A percentile compares a stretch with the other conserved stretches of the same genome.
Conservation (phyloP, 2,113 vertebrate genomes). For the Crocuta crocuta region DNA sequence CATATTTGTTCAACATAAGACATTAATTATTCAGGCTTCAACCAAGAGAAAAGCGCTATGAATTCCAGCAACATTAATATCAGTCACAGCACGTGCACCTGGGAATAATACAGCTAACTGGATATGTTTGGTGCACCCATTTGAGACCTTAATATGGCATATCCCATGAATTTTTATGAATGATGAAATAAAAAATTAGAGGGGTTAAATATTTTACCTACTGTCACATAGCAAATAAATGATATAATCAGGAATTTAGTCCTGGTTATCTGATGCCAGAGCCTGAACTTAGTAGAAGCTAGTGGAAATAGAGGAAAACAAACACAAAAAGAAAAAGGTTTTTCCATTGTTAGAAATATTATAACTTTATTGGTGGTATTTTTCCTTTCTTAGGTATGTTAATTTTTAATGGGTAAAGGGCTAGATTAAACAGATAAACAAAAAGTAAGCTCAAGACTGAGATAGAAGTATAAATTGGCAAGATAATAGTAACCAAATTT, state of each 20-base stretch:
- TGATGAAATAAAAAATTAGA: neutral
- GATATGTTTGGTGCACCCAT: neutral
- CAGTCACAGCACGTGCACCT: neutral
- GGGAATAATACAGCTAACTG: neutral
- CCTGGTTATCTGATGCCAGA: neutral
- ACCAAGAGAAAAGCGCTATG: neutral
- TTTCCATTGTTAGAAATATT: neutral
- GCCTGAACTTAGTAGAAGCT: neutral
- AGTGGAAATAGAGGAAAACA: neutral
- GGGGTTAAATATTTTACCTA: neutral
- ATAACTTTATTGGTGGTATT: neutral
- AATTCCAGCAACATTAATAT: neutral
- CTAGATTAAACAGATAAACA: neutral
- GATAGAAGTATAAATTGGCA: neutral
- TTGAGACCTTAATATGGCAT: neutral
- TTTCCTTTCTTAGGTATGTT: neutral
- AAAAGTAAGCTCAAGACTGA: neutral
- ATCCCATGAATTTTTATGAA: neutral
- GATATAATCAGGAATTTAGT: neutral
- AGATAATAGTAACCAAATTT: neutral
- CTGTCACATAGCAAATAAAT: neutral
- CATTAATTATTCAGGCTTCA: slow-evolving; percentile 12
- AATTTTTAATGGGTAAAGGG: neutral
- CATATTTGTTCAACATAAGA: neutral
- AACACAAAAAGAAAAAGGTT: neutral